A percentile compares a stretch with the other conserved stretches of the same genome.
Conservation (phyloP, 2,113 vertebrate genomes). For the Notechis scutatus region DNA sequence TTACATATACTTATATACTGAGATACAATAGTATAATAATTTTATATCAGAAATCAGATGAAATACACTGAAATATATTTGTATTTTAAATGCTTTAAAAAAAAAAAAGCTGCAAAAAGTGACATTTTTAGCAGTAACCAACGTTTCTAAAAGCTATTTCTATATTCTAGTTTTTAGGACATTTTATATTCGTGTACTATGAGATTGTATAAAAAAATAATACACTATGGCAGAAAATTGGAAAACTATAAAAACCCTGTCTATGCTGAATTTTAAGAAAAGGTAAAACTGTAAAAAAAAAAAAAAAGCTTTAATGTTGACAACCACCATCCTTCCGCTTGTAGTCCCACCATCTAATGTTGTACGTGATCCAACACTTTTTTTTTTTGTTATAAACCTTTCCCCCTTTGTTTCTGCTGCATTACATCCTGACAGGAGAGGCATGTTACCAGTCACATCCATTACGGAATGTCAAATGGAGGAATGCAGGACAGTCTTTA, state of each 20-base stretch:
- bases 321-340: neutral
- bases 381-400: neutral
- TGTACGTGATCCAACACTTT: neutral
- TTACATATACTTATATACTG: neutral
- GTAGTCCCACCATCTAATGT: neutral
- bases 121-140: neutral
- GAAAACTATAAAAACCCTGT: neutral
- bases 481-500: neutral
- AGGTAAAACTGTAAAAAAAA: neutral
- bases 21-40: neutral
- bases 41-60: neutral
- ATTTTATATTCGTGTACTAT: neutral
- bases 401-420: neutral
- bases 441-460: neutral
- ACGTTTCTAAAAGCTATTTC: no score
- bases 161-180: neutral
- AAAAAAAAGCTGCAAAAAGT: neutral
- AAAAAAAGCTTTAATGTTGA: neutral
- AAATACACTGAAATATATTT: neutral
- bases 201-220: neutral
- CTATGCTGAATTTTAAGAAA: neutral
- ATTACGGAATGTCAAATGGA: neutral
- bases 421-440: neutral
- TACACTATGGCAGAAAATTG: neutral
- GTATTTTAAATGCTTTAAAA: neutral